Percentiles rank a stretch among this genome's conserved stretches.
These are phyloP conservation scores for Micrasema minimum DNA, from an alignment of 1,140 invertebrate species.

Conservation along the genomic window DNA sequence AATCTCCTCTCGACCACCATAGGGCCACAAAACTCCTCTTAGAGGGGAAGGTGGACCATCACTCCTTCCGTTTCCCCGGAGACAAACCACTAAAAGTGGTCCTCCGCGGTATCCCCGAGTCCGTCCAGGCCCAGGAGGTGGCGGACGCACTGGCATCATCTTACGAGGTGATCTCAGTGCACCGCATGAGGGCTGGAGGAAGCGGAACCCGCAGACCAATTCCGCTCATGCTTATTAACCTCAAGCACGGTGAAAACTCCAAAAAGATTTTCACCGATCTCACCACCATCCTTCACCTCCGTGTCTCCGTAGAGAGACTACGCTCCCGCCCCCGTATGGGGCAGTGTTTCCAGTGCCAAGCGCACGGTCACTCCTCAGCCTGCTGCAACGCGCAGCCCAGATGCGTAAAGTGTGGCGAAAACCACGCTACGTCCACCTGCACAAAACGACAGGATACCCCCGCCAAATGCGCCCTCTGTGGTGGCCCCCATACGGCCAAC, in stretches of 20 bases:
- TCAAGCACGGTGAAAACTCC: neutral
- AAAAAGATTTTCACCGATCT: neutral
- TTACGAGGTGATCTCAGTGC: neutral
- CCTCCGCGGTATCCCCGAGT: neutral
- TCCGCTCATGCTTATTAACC: neutral
- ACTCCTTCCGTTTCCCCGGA: neutral
- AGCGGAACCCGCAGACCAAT: neutral
- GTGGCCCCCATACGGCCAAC: conserved; percentile 6
- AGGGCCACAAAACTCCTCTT: neutral
- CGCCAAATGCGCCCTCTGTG: neutral
- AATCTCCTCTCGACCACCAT: neutral
- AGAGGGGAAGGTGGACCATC: neutral
- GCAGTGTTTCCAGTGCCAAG: conserved; percentile 16
- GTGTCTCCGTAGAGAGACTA: neutral
- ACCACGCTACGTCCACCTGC: neutral
- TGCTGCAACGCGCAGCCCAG: neutral
- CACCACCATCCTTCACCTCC: neutral
- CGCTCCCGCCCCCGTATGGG: neutral
- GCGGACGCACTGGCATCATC: neutral
- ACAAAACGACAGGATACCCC: neutral
- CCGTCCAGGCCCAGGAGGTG: neutral
- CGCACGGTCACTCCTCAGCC: neutral
- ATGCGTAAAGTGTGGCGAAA: conserved; percentile 2
- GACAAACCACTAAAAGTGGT: neutral
- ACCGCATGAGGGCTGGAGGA: neutral